phyloP scores from a whole-genome alignment of 1,140 invertebrate genomes.

The Globodera ellingtonae region DNA sequence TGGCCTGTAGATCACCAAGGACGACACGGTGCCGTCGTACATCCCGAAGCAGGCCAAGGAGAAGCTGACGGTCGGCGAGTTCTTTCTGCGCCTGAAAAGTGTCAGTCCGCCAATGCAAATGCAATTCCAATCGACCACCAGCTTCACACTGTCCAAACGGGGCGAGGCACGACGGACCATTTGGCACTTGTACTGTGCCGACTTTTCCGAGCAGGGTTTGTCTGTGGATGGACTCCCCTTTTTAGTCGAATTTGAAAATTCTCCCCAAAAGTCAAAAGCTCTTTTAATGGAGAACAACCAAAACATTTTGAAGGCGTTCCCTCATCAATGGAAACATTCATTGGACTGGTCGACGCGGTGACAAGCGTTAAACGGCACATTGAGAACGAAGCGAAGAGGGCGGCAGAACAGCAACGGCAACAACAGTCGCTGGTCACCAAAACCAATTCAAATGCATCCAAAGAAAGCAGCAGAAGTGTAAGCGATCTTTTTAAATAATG shows the following conservation, averaged over 20 bases:
- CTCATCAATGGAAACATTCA: conserved; percentile 36
- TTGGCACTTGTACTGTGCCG: conserved; percentile 53
- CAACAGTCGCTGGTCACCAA: conserved; percentile 20
- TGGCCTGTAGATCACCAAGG: conserved; percentile 37
- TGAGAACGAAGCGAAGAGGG: conserved; percentile 47
- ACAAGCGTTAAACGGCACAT: conserved; percentile 56
- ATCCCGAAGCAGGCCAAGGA: conserved; percentile 53
- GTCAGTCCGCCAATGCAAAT: conserved; percentile 29
- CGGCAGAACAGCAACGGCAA: neutral
- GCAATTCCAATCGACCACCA: conserved; percentile 54
- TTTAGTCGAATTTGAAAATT: neutral
- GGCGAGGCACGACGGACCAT: conserved; percentile 51
- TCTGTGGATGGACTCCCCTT: too few species aligned
- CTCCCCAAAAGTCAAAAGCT: neutral
- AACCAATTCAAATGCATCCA: conserved; percentile 18
- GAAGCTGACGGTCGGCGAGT: conserved; percentile 49
- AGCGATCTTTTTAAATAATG: conserved; percentile 6
- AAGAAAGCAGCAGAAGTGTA: neutral
- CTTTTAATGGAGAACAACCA: too few species aligned
- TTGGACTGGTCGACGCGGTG: conserved; percentile 55
- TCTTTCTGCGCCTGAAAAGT: conserved; percentile 36
- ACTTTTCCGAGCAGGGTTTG: conserved; percentile 42
- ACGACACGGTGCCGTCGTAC: conserved; percentile 51
- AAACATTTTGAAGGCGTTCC: conserved; percentile 23
- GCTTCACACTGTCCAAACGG: conserved; percentile 47